Conservation (phyloP, 2,113 vertebrate species). For the Hippocampus comes region DNA sequence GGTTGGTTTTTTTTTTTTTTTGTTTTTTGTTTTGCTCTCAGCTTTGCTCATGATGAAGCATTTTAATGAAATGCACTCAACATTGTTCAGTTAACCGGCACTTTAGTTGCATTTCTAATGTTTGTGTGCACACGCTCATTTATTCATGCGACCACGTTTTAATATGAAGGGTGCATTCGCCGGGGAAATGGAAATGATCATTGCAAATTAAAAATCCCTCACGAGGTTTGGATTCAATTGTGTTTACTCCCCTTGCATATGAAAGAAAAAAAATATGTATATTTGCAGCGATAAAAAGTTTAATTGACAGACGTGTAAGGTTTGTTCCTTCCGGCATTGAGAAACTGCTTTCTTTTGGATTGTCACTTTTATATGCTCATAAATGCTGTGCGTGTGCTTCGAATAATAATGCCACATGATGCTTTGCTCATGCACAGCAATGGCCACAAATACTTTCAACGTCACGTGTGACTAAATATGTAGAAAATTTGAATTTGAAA, state of each 20-base stretch:
- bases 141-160: conserved; percentile 17
- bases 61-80: conserved; percentile 46
- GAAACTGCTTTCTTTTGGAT: too few species aligned
- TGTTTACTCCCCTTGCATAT: neutral
- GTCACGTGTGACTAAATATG: too few species aligned
- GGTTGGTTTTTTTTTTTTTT: too few species aligned
- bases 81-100: conserved; percentile 31
- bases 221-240: neutral
- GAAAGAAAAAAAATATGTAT: neutral
- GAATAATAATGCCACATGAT: too few species aligned
- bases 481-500: too few species aligned
- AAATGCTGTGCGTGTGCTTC: too few species aligned
- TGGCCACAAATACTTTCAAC: too few species aligned
- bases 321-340: neutral
- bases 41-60: neutral
- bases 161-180: conserved; percentile 31
- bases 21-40: neutral
- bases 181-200: conserved; percentile 35
- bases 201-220: conserved; percentile 31
- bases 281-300: neutral
- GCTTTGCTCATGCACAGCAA: too few species aligned
- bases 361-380: too few species aligned
- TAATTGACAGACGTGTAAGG: too few species aligned
- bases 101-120: conserved; percentile 34
- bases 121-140: conserved; percentile 11